These are phyloP conservation scores for Meloidogyne chitwoodi DNA, from an alignment of 1,140 invertebrate genomes.

Conservation along the genomic window DNA sequence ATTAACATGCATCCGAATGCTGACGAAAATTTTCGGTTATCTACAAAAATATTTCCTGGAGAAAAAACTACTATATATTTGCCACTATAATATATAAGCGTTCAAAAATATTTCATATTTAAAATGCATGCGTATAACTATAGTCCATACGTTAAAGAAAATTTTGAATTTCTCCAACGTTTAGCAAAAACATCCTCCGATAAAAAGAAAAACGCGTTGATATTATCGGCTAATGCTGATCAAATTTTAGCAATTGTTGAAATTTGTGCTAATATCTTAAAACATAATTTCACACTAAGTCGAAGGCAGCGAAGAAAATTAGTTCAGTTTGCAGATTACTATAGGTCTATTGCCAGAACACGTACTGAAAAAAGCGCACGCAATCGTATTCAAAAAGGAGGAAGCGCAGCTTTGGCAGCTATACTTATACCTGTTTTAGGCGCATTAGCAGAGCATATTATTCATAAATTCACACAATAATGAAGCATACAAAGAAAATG, in stretches of 20 bases:
- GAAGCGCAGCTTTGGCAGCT: background rate
- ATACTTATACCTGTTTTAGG: background rate
- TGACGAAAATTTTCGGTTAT: background rate
- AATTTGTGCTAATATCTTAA: constrained; percentile 19
- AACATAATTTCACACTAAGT: background rate
- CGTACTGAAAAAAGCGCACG: constrained; percentile 14
- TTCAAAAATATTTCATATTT: too few relatives aligned
- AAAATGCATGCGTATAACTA: too few relatives aligned
- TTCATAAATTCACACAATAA: background rate
- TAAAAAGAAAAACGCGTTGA: background rate
- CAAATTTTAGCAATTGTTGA: constrained; percentile 17
- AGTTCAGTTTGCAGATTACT: background rate
- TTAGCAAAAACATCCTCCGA: too few relatives aligned
- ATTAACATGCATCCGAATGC: constrained; percentile 21
- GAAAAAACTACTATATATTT: constrained; percentile 7
- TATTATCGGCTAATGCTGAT: background rate
- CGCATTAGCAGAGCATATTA: constrained; percentile 1
- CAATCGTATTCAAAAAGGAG: background rate
- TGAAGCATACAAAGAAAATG: constrained; percentile 22
- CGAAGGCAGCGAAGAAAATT: background rate
- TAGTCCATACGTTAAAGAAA: background rate
- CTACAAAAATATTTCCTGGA: constrained; percentile 17
- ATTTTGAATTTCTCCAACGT: constrained; percentile 3
- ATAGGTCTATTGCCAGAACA: background rate
- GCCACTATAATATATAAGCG: constrained; percentile 14